Evolutionary conservation across 23 tunicate genomes (phyloP), one percentile per base, ranked within the genome.

Genomic region (Halocynthia aurantium): DNA sequence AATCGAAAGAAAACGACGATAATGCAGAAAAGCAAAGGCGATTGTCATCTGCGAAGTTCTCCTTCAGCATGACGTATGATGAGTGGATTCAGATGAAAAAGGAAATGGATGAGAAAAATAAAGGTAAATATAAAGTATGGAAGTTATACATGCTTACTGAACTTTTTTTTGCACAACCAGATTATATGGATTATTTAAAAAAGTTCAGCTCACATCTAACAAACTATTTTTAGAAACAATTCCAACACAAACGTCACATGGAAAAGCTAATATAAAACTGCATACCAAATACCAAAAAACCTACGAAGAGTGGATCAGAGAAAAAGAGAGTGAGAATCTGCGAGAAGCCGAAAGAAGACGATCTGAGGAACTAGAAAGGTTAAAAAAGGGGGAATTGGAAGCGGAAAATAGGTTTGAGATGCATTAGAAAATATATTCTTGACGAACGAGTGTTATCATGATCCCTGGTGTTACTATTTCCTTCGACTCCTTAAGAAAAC

Each of bases 271-370:
- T 1, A 17, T 15, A 44, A 71, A 81, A 22, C 67, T 13, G n/a
- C 53, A 51, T 18, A 19, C 52, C 40, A 81, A 55, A 70, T 68
- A 18, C 73, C 89, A 87, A 8, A 89, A 89, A 84, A 80, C 96
- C 8, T 89, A 77, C 80, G 88, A 83, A 15, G 88, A 84, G 5
- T 89, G 96, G 96, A 21, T 84, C 61, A 80, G 69, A 11, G 88
- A 84, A 80, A 89, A 89, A 61, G 60, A 80, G 67, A 70, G 60
- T 55, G 75, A 80, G 31, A 58, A 55, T 22, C 65, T 49, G 20
- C 15, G 65, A 51, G 50, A 17, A 8, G 12, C 63, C 8, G 62
- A 73, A 20, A 18, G 55, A 53, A 22, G 55, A 52, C 61, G 58
- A 73, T 22, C 49, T 11, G 17, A 61, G 49, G 76, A 82, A 82